Base-by-base conservation (phyloP, 64 coral and sea anemone genomes). In the Montipora foliosa region DNA sequence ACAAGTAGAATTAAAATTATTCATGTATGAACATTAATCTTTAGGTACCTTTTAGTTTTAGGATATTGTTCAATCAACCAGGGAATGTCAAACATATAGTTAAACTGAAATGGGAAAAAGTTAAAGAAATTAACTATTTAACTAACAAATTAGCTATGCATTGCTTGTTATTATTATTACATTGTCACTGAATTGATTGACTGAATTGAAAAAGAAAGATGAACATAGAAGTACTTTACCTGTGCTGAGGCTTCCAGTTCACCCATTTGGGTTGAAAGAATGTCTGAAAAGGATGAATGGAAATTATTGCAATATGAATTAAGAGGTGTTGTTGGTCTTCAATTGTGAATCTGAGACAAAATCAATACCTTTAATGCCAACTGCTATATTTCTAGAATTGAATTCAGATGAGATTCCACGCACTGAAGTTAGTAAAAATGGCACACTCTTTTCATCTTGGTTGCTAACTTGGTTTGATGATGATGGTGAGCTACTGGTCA, bases 11-110 rank as follows among this genome's bases (percentile, higher is more conserved):
- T 37, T 37, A 37, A 37, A 37, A 37, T 13, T 21, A 84, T 67
- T 14, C 51, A 45, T 13, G 11, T 55, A 24, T 15, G 6, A 57
- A 3, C 70, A 4, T n/a, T 22, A 53, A 5, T 61, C 10, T 44
- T 17, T 58, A 0, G 4, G n/a, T 84, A 95, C 96, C 96, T 95
- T 69, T 95, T 98, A 81, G 84, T 88, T 82, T 84, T 62, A 16
- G 96, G 96, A 49, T 98, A 98, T 47, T 98, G 96, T 5, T 95
- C 81, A 66, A 93, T 87, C 60, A 98, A 77, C 96, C 96, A 98
- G 3, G 67, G 81, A 68, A 98, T 87, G 51, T 98, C 96, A 93
- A 95, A 79, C 96, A 98, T 98, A 77, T 98, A 98, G 72, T 98
- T 98, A 70, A 98, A 98, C 96, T 96, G 90, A 10, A 90, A 90